Base-by-base conservation (phyloP, 2,888 invertebrate species). In the Dasypogon diadema region DNA sequence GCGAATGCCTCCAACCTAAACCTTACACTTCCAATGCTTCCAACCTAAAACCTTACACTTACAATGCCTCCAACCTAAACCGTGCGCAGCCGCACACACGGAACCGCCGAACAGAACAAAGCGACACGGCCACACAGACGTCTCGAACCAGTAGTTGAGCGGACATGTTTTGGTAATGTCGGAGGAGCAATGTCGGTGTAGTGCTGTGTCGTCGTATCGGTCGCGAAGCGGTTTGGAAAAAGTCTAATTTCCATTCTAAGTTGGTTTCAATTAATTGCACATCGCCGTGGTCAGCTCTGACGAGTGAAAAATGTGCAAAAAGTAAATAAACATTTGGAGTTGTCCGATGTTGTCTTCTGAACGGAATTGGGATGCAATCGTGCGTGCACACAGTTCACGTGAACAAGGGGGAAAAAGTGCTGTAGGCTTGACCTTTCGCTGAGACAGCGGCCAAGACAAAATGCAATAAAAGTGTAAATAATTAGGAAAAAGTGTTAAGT, bases 181-280 rank as follows among this genome's bases (percentile, higher is more conserved):
- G 70, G 70, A 70, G 70, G 70, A 54, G 54, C 54, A 54, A 26
- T 55, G 63, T 75, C 55, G 54, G 75, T 51, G 46, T 68, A 68
- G 65, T 48, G 75, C 65, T 65, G 75, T 75, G 48, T 75, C 51
- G 73, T 73, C 73, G 73, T 56, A 56, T 56, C 77, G 77, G 77
- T 74, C 60, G 77, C 77, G 77, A 77, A 63, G 70, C 54, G 70
- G 54, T 70, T 70, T 54, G n/a, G 55, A 34, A 55, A 56, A 73
- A 42, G 22, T 56, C 56, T 10, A 14, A 73, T 24, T 54, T 51
- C 18, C 22, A 54, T 51, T 48, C 24, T 21, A 22, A 48, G 46
- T 48, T 14, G 24, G 24, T 54, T 54, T 54, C 12, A 18, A 54
- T 48, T 68, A 68, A 54, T 54, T 21, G 16, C 6, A 16, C 6